Evolutionary conservation across 2,113 vertebrate species (phyloP), one percentile per base, ranked within the genome.

Genomic region (Tylochromis polylepis): DNA sequence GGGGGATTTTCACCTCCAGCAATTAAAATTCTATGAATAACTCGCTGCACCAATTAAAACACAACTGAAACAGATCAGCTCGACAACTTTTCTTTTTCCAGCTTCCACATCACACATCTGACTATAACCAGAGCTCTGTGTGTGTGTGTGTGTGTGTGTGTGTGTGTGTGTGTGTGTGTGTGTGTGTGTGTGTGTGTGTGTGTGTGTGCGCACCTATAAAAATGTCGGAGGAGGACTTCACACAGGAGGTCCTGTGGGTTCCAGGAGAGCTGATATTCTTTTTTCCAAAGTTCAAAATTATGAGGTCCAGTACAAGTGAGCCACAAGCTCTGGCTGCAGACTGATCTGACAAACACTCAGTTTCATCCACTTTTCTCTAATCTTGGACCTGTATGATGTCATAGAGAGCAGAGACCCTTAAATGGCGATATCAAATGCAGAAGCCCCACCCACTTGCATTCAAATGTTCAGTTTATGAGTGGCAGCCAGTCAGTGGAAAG

Each of bases 21-120:
- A 86, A 84, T 86, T 92, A 79, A 82, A 62, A 65, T 8, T 24
- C 77, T 46, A 31, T 6, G 59, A 92, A 86, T 83, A 88, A 7
- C 79, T 88, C 11, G 2, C 75, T 70, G 84, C 79, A 56, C 41
- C 85, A 88, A 90, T 90, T 90, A 87, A 83, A 88, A 16, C 15
- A 20, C 84, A 90, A 46, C 22, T 58, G 83, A 75, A 1, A 58
- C 46, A 27, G 29, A 83, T 59, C 2, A 82, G 53, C n/a, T 49
- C 56, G 86, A 88, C 84, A 34, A 43, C 56, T 90, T 77, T 81
- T 82, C 56, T 81, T 16, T 60, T 53, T 34, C 36, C 31, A 43
- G n/a, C 57, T 41, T 2, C 4, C 9, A 36, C 70, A 72, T 49
- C 67, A 81, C 86, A 86, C 75, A 46, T 59, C 41, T n/a, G 22